These are phyloP conservation scores for Autographa gamma DNA, from an alignment of 2,888 invertebrate species.

Conservation along the genomic window DNA sequence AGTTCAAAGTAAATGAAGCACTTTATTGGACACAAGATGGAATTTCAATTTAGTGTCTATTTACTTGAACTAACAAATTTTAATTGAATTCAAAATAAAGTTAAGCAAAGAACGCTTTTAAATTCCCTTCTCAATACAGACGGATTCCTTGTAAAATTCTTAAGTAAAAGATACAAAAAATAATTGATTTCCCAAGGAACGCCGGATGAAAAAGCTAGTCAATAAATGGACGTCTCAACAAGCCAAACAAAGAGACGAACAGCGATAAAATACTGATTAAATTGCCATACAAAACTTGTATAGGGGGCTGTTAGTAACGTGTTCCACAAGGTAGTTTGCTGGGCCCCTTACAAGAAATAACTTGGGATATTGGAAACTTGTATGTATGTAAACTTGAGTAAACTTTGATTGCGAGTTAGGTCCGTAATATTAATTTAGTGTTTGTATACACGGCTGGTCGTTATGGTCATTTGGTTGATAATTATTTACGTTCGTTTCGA, in stretches of 20 bases:
- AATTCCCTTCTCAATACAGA: not conserved
- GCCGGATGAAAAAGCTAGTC: not conserved
- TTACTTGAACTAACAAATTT: not conserved
- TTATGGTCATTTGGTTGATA: slow-evolving; percentile 15
- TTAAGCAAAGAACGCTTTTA: not conserved
- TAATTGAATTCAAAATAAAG: not conserved
- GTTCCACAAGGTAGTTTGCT: slow-evolving; percentile 53
- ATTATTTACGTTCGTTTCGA: slow-evolving; percentile 13
- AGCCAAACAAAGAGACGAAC: slow-evolving; percentile 34
- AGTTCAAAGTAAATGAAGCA: too few species aligned
- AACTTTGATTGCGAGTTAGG: slow-evolving; percentile 54
- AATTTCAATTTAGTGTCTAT: too few species aligned
- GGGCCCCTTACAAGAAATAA: slow-evolving; percentile 39
- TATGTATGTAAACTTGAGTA: slow-evolving; percentile 38
- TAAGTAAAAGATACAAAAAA: not conserved
- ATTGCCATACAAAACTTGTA: slow-evolving; percentile 49
- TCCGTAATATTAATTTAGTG: slow-evolving; percentile 54
- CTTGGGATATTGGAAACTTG: slow-evolving; percentile 47
- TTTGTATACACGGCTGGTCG: slow-evolving; percentile 35
- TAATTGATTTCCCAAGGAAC: not conserved
- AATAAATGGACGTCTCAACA: slow-evolving; percentile 5
- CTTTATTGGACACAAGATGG: too few species aligned
- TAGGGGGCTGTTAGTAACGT: slow-evolving; percentile 29
- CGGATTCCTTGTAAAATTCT: not conserved
- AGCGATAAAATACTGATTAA: slow-evolving; percentile 49